Base-by-base conservation (phyloP, 2,888 invertebrate species). In the Melitaea athalia region DNA sequence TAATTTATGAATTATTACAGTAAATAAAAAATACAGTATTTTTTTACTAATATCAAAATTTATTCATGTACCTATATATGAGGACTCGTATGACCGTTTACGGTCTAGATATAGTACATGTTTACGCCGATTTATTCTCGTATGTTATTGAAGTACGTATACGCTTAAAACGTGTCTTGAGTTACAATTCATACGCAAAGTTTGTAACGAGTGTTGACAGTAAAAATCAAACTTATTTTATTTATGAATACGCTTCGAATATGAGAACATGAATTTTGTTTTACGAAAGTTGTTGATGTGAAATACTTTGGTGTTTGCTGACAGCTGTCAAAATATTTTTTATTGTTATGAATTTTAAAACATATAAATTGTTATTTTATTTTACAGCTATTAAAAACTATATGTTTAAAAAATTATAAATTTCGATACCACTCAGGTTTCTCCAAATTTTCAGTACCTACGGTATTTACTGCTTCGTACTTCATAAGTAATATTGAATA, bases 71-170 rank as follows among this genome's bases (percentile, higher is more conserved):
- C n/a, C n/a, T n/a, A 7, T 38, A 38, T 5, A 38, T 38, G 38
- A 38, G 38, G 15, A 50, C 50, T 50, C 15, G 17, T 50, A 17
- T 10, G 15, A 15, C 10, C 10, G 15, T 8, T 49, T 11, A 7
- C 10, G 17, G 10, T 17, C 10, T 50, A 15, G 10, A 50, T 15
- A 50, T 50, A 17, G 38, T 5, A 38, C 38, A 38, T 31, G 12
- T 24, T 52, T 11, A n/a, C n/a, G 55, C 3, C 10, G 7, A 55
- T 61, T 59, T 47, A 47, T 45, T 38, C 60, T 65, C 31, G 53
- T 12, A 55, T 53, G 33, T 55, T 43, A 45, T n/a, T 31, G 43
- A 47, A 52, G 15, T 53, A 66, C 52, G 42, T 60, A n/a, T n/a
- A 55, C 45, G 60, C 12, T n/a, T 55, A 33, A 33, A 3, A 14